These are phyloP conservation scores for Geococcyx californianus DNA, from an alignment of 2,113 vertebrate species.

Conservation along the genomic window DNA sequence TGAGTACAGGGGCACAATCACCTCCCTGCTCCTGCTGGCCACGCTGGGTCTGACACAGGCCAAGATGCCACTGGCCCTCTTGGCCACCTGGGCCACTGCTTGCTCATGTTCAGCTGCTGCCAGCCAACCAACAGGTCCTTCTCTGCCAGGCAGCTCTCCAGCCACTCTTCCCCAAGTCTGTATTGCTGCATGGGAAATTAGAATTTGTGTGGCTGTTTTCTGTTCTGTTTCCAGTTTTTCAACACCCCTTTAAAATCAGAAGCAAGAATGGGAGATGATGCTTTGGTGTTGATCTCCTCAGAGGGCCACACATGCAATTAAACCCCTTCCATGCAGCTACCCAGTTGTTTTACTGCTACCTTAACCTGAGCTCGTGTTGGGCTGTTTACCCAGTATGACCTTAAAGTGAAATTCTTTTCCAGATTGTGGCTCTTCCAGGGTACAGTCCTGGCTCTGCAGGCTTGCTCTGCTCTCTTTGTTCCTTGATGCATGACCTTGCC, in stretches of 20 bases:
- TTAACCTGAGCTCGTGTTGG: neutral
- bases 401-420: neutral
- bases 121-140: too few species aligned
- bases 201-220: neutral
- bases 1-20: too few species aligned
- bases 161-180: too few species aligned
- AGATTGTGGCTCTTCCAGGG: neutral
- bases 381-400: neutral
- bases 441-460: neutral
- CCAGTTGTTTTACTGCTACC: neutral
- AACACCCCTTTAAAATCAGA: neutral
- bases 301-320: neutral
- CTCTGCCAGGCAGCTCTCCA: too few species aligned
- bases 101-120: too few species aligned
- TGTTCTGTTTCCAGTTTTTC: neutral
- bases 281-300: neutral
- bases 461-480: neutral
- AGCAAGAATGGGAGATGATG: rapidly evolving
- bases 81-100: too few species aligned
- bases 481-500: neutral
- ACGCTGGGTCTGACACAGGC: too few species aligned
- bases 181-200: too few species aligned
- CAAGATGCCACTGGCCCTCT: too few species aligned
- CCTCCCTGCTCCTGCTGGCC: too few species aligned
- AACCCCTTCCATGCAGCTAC: neutral